A percentile compares a stretch with the other conserved stretches of the same genome.
Conservation (phyloP, 2,797 vertebrate species). For the Numenius phaeopus region DNA sequence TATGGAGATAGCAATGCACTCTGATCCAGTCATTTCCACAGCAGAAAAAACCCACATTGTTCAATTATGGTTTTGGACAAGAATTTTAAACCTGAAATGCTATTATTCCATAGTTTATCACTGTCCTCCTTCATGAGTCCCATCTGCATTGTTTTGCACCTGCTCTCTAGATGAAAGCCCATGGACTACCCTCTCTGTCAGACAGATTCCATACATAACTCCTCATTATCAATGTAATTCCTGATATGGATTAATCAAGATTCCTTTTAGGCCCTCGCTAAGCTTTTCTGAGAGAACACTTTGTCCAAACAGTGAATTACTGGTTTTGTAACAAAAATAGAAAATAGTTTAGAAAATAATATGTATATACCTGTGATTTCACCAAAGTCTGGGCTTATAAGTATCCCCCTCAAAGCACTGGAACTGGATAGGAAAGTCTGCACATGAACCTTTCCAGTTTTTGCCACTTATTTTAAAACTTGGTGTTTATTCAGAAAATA, state of each 20-base stretch:
- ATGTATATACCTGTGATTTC: background rate
- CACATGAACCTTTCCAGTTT: background rate
- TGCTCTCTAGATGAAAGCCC: background rate
- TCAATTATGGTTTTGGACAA: background rate
- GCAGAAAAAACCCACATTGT: fast-evolving
- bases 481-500: background rate
- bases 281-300: background rate
- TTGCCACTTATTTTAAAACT: background rate
- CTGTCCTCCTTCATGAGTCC: background rate
- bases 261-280: background rate
- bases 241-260: background rate
- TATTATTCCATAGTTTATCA: background rate
- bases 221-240: background rate
- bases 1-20: background rate
- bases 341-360: background rate
- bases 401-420: background rate
- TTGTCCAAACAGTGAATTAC: background rate
- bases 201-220: background rate
- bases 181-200: background rate
- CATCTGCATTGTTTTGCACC: background rate
- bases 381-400: background rate
- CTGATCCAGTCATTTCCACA: background rate
- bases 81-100: background rate
- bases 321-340: background rate
- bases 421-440: background rate